Percentiles rank a stretch among this genome's conserved stretches.
Conservation (phyloP, 2,113 vertebrate genomes). For the Psilopsiagon aurifrons region DNA sequence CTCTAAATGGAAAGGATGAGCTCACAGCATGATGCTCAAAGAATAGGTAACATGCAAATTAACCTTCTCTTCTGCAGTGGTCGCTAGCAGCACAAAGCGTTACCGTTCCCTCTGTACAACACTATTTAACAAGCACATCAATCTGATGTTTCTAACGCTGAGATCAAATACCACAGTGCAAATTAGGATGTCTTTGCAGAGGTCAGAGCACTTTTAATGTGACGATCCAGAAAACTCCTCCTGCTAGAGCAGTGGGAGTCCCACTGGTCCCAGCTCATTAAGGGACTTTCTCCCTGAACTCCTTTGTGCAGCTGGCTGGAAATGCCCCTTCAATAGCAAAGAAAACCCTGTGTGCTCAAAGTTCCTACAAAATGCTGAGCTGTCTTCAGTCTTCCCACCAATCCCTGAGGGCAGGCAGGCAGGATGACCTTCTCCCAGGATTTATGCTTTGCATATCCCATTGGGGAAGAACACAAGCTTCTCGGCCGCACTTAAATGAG, state of each 20-base stretch:
- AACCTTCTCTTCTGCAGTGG: fast-evolving
- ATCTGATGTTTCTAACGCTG: fast-evolving
- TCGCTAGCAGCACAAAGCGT: fast-evolving
- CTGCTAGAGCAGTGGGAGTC: neutral
- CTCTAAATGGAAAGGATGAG: fast-evolving
- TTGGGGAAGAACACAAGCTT: neutral
- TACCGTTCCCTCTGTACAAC: neutral
- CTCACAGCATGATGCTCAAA: fast-evolving
- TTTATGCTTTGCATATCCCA: neutral
- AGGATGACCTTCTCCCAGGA: neutral
- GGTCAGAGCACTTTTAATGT: fast-evolving
- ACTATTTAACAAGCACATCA: fast-evolving
- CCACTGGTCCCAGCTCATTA: neutral
- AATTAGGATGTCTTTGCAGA: neutral
- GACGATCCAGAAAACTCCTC: neutral
- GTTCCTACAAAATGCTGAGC: neutral
- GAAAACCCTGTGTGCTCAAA: neutral
- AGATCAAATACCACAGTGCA: neutral
- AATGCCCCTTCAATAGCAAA: neutral
- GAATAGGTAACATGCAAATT: fast-evolving
- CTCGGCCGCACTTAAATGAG: neutral
- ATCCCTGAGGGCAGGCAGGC: neutral
- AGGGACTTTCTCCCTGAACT: fast-evolving
- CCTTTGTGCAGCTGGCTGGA: neutral
- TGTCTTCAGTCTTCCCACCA: neutral